Conservation (phyloP, 1,140 invertebrate genomes). For the Aplysia californica region DNA sequence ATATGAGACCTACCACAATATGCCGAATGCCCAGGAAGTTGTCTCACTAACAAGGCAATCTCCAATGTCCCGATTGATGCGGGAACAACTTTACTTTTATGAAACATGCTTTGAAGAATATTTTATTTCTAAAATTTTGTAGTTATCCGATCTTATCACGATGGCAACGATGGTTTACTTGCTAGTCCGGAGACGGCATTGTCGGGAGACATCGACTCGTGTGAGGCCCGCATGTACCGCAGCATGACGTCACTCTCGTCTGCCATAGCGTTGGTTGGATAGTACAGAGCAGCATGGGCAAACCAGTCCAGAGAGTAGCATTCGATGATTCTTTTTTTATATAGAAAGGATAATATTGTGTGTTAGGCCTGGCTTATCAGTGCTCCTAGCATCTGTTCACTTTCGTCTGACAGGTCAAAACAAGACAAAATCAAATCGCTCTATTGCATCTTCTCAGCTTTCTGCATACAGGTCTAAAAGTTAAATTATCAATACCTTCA, state of each 20-base stretch:
- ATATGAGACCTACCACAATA: no score
- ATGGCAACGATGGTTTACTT: not conserved
- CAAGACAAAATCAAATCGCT: not conserved
- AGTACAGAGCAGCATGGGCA: constrained; percentile 9
- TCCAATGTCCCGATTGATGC: no score
- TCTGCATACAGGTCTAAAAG: no score
- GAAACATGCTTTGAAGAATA: not conserved
- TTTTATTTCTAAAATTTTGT: not conserved
- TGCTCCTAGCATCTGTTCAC: not conserved
- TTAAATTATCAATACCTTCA: no score
- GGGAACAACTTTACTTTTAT: not conserved
- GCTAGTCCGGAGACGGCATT: constrained; percentile 7
- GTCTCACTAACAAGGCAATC: no score
- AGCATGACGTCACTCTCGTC: not conserved
- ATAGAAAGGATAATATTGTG: not conserved
- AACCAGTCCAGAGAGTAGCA: constrained; percentile 18
- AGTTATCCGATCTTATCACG: no score
- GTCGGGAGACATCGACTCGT: constrained; percentile 13
- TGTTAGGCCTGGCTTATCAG: not conserved
- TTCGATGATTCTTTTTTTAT: not conserved
- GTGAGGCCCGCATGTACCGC: constrained; percentile 10
- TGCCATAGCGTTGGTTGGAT: constrained; percentile 15
- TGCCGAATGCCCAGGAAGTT: no score
- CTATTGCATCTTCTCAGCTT: not conserved
- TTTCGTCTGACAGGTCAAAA: not conserved